Evolutionary conservation across 2,888 invertebrate genomes (phyloP).

Genomic region (Resseliella maxima): DNA sequence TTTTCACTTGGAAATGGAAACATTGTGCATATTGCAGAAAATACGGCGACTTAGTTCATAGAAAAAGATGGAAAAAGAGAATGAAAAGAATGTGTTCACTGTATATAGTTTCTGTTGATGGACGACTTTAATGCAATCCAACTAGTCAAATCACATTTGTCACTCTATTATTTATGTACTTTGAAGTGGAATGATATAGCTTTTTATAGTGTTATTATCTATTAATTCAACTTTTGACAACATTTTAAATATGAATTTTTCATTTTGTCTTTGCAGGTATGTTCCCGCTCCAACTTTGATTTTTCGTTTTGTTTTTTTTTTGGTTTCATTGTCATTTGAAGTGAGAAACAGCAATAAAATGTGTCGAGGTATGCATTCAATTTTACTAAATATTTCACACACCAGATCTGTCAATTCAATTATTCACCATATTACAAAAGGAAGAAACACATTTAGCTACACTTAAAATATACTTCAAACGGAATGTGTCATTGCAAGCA

Average conservation of each 20-base stretch:
- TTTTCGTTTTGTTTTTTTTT: not conserved
- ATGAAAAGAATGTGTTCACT: not conserved
- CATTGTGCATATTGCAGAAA: not conserved
- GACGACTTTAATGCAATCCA: not conserved
- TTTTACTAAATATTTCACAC: not conserved
- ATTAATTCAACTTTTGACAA: slow-evolving; percentile 25
- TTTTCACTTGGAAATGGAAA: not conserved
- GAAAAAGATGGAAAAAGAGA: not conserved
- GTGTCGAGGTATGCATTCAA: not conserved
- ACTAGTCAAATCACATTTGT: not conserved
- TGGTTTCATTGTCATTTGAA: not conserved
- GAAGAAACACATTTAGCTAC: not conserved
- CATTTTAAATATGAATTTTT: not conserved
- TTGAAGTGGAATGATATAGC: not conserved
- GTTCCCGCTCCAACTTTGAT: not conserved
- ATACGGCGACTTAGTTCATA: not conserved
- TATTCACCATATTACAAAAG: not conserved
- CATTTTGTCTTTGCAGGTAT: not conserved
- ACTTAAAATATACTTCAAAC: not conserved
- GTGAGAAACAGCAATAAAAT: not conserved
- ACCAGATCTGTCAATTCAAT: not conserved
- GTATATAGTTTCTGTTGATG: slow-evolving; percentile 25
- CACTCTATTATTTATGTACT: not conserved
- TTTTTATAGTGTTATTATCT: slow-evolving; percentile 24
- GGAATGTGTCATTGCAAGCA: not conserved